These are phyloP conservation scores for Callocephalon fimbriatum DNA, from an alignment of 2,113 vertebrate genomes.

Conservation along the genomic window DNA sequence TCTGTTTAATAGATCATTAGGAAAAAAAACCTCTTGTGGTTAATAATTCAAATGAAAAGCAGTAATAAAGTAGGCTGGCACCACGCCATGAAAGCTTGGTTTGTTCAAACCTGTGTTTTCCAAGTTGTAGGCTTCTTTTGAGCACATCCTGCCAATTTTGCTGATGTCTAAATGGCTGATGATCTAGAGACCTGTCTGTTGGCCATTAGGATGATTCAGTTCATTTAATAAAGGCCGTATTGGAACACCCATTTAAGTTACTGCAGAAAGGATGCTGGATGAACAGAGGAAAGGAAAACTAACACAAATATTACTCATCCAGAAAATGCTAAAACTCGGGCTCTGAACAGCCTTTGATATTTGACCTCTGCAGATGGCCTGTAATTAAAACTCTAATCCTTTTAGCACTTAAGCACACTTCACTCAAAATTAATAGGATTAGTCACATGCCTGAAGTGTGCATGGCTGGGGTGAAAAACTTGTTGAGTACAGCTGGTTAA, in stretches of 20 bases:
- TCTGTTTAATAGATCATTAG: background rate
- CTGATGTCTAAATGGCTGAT: background rate
- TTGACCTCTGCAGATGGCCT: slow-evolving; percentile 30
- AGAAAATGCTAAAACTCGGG: slow-evolving; percentile 27
- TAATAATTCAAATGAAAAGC: background rate
- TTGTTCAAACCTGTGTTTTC: background rate
- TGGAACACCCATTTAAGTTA: background rate
- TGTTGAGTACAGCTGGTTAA: background rate
- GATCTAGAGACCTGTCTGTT: background rate
- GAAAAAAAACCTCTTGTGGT: background rate
- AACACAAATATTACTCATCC: slow-evolving; percentile 16
- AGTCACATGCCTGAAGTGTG: slow-evolving; percentile 8
- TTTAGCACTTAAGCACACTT: slow-evolving; percentile 40
- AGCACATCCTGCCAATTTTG: background rate
- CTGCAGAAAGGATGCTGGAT: background rate
- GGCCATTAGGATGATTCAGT: background rate
- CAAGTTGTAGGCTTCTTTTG: background rate
- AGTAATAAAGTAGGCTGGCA: background rate
- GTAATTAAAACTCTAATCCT: slow-evolving; percentile 56
- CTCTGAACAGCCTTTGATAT: slow-evolving; percentile 35
- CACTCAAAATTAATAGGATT: slow-evolving; percentile 37
- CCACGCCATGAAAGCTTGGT: accelerated
- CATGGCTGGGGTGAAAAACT: background rate
- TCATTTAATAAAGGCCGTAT: background rate
- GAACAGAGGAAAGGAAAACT: background rate